Evolutionary conservation across 1,140 invertebrate genomes (phyloP), one percentile per base, ranked within the genome.

Genomic region (Leptinotarsa lineolata): DNA sequence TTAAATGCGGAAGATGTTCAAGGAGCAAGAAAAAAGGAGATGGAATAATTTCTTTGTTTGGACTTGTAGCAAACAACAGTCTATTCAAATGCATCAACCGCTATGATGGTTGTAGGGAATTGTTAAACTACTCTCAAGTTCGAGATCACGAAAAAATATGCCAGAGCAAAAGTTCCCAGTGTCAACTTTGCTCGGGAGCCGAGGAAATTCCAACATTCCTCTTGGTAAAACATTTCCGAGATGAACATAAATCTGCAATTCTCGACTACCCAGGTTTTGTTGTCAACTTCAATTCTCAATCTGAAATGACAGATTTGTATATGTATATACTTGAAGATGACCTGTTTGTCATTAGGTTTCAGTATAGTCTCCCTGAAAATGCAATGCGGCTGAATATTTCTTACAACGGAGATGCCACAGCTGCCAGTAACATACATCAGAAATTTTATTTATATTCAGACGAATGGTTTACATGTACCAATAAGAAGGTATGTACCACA

Each of bases 1-100:
- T 66, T 13, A 39, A 66, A 66, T 66, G 64, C 30, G 64, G 64
- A 66, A 66, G 64, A 66, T 66, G 64, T 66, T 12, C 22, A 30
- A 11, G 21, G 30, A 45, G 11, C 30, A 66, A 66, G 18, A 66
- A 66, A n/a, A 24, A 66, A 39, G n/a, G 22, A 66, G 64, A 16
- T 30, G 64, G 64, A n/a, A 16, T 66, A 16, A 39, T 30, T 30
- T 66, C 64, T 15, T 24, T 66, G 5, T 66, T 30, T 12, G n/a
- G 64, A 39, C 21, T 30, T 13, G 30, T 66, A 16, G 30, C 30
- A 30, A 24, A 66, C 6, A 45, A 66, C 12, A 30, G 64, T 39
- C 64, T 66, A 2, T 66, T 39, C 30, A 63, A 63, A 63, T 63
- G n/a, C 20, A 24, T 63, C 22, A 63, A 63, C 22, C 16, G 60